Conservation (phyloP, 2,888 invertebrate genomes). For the Lissonota sp. region DNA sequence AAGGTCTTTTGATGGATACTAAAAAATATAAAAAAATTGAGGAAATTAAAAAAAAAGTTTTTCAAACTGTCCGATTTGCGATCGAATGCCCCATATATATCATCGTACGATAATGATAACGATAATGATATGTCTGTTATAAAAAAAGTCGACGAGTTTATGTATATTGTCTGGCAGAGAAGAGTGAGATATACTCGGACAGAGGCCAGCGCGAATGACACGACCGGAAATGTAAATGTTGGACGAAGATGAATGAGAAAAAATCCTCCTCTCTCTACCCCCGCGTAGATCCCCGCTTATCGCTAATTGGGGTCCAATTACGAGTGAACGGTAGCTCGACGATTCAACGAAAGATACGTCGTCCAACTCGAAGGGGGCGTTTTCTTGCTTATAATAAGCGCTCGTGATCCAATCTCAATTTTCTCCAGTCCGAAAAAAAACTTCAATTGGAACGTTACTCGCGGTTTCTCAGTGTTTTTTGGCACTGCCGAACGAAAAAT, state of each 20-base stretch:
- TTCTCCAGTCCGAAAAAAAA: not conserved
- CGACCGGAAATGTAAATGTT: constrained; percentile 61
- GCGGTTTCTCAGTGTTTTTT: too few relatives aligned
- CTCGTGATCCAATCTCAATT: constrained; percentile 12
- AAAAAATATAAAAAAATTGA: not conserved
- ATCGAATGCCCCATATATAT: too few relatives aligned
- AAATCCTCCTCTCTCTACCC: not conserved
- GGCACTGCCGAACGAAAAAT: too few relatives aligned
- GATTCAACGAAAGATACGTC: constrained; percentile 46
- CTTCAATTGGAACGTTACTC: too few relatives aligned
- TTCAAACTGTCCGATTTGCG: not conserved
- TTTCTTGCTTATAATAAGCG: not conserved
- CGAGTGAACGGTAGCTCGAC: constrained; percentile 37
- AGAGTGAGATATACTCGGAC: constrained; percentile 34
- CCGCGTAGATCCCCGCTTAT: constrained; percentile 28
- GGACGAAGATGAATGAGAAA: not conserved
- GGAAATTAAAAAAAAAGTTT: not conserved
- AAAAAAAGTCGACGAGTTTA: too few relatives aligned
- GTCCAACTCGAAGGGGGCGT: constrained; percentile 4
- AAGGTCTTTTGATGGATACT: not conserved
- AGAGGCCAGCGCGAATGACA: constrained; percentile 16
- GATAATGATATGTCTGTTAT: constrained; percentile 29
- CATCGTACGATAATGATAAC: constrained; percentile 19
- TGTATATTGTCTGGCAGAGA: not conserved
- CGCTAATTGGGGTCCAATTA: constrained; percentile 67